phyloP scores from a whole-genome alignment of 2,888 invertebrate genomes.

The Cremastinae sp. region DNA sequence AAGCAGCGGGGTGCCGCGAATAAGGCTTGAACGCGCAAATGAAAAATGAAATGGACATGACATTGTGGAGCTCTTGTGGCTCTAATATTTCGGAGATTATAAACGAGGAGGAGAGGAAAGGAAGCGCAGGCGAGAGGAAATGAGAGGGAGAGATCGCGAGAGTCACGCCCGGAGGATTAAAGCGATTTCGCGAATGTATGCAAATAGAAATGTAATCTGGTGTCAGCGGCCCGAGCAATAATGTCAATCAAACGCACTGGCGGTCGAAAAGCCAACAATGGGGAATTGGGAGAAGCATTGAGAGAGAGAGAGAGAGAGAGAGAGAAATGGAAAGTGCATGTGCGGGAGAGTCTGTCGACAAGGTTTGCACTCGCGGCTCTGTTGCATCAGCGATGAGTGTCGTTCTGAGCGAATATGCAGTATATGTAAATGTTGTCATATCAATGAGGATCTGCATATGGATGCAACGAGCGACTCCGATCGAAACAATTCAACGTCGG shows the following conservation, averaged over 20 bases:
- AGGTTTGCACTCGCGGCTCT: slow-evolving; percentile 36
- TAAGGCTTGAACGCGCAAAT: slow-evolving; percentile 34
- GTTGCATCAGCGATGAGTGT: slow-evolving; percentile 66
- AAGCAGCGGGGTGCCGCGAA: no score
- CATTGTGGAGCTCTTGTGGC: slow-evolving; percentile 50
- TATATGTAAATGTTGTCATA: slow-evolving; percentile 81
- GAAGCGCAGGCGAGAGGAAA: slow-evolving; percentile 48
- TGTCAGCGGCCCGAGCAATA: slow-evolving; percentile 80
- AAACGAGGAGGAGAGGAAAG: slow-evolving; percentile 54
- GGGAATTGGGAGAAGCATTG: slow-evolving; percentile 72
- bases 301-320: slow-evolving; percentile 25
- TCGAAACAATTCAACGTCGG: slow-evolving; percentile 42
- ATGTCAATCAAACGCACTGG: slow-evolving; percentile 80
- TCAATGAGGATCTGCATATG: slow-evolving; percentile 80
- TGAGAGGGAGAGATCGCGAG: slow-evolving; percentile 41
- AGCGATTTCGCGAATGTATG: slow-evolving; percentile 78
- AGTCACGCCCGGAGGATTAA: slow-evolving; percentile 69
- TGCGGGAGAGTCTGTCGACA: slow-evolving; percentile 31
- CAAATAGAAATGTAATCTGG: slow-evolving; percentile 81
- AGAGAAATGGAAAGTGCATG: slow-evolving; percentile 5
- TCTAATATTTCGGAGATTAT: slow-evolving; percentile 49
- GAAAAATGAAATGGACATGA: slow-evolving; percentile 46
- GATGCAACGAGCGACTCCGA: slow-evolving; percentile 71
- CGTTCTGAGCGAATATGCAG: slow-evolving; percentile 80
- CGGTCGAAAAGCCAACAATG: slow-evolving; percentile 79